Evolutionary conservation across 64 coral and sea anemone genomes (phyloP), one percentile per base, ranked within the genome.

Genomic region (Platygyra sinensis): DNA sequence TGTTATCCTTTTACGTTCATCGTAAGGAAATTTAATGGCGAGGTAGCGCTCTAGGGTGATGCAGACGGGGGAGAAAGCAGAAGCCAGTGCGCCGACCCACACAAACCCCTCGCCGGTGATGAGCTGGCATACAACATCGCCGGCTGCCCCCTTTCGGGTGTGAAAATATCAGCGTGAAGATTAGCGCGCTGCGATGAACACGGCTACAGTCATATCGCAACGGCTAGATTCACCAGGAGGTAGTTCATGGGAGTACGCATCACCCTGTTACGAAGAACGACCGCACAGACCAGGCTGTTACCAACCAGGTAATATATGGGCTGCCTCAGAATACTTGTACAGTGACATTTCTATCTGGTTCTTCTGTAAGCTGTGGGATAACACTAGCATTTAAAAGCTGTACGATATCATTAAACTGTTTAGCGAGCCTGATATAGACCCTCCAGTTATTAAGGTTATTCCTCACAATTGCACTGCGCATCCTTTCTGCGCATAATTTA

Each of bases 21-120:
- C 77, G 75, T 79, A 69, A 8, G 75, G 87, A 12, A 78, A 78
- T 28, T 78, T 89, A 10, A 89, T 77, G 2, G 75, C 87, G 20
- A 67, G 77, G 19, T 89, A 89, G 36, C 87, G 49, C 27, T 89
- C 87, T 10, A 89, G 10, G 0, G 87, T 31, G 22, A 89, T 89
- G n/a, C 57, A 76, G 38, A 89, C 87, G 11, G 80, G 87, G 27
- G 87, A 78, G 61, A 67, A 89, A 11, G 77, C 76, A 13, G 87
- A 89, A 0, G 57, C 49, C n/a, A 89, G 75, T 0, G 87, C 87
- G 30, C 87, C 87, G 46, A 89, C 87, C 87, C 87, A 89, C 3
- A 54, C 65, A 28, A 89, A 89, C 18, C 65, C 62, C 30, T 79
- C 87, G 10, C 87, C 87, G 49, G 76, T 89, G 20, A 89, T 39